Evolutionary conservation across 2,113 vertebrate species (phyloP).

Genomic region (Clarias magur): DNA sequence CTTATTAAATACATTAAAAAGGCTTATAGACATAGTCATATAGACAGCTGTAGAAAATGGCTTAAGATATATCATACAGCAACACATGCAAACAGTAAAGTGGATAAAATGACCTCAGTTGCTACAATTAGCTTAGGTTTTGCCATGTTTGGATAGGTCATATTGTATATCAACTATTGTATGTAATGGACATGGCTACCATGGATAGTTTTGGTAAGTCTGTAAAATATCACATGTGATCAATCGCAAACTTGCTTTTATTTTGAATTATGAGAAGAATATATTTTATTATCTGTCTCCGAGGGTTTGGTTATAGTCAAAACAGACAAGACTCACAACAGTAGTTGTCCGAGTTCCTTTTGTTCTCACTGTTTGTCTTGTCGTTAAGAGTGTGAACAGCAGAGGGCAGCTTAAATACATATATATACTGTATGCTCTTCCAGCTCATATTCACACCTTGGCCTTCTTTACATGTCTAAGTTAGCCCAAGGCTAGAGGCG

Average conservation of each 20-base stretch:
- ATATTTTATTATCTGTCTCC: not conserved
- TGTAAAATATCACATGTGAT: not conserved
- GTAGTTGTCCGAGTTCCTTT: constrained; percentile 44
- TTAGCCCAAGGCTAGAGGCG: constrained; percentile 52
- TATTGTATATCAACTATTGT: not conserved
- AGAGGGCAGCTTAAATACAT: constrained; percentile 81
- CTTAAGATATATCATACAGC: not conserved
- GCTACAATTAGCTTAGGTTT: not conserved
- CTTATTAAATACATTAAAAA: not conserved
- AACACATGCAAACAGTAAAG: not conserved
- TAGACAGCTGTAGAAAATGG: not conserved
- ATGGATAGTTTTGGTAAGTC: not conserved
- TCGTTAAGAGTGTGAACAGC: constrained; percentile 73
- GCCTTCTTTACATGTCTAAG: constrained; percentile 57
- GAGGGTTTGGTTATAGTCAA: not conserved
- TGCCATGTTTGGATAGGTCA: not conserved
- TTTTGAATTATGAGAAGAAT: not conserved
- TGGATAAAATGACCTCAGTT: not conserved
- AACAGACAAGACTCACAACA: constrained; percentile 1
- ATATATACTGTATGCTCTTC: constrained; percentile 64
- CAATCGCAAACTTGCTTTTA: not conserved
- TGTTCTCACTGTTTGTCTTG: constrained; percentile 64
- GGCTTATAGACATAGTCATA: not conserved
- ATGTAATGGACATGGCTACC: not conserved
- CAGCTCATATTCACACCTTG: constrained; percentile 59